phyloP scores from a whole-genome alignment of 2,113 vertebrate species.

The Semnornis frantzii region DNA sequence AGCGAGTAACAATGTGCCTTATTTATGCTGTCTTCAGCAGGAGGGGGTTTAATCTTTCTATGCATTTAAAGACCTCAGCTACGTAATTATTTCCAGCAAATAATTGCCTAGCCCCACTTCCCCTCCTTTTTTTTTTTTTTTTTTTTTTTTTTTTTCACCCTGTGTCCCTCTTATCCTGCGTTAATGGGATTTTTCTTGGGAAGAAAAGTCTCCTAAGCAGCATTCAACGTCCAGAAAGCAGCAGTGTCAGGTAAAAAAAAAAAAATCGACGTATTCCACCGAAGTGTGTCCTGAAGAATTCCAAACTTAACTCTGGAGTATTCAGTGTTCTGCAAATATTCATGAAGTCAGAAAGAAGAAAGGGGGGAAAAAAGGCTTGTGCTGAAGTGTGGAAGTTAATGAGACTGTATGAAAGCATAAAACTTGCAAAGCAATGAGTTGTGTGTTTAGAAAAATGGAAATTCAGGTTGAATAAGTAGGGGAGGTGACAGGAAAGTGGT shows the following conservation, averaged over 20 bases:
- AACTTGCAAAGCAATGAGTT: not conserved
- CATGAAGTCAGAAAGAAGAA: not conserved
- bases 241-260: not conserved
- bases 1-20: not conserved
- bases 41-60: not conserved
- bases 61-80: not conserved
- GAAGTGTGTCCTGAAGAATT: not conserved
- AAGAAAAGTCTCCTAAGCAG: not conserved
- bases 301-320: not conserved
- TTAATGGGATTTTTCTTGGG: not conserved
- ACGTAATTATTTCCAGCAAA: not conserved
- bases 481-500: not conserved
- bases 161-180: not conserved
- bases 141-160: too few relatives aligned
- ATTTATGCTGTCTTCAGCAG: not conserved
- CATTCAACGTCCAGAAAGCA: not conserved
- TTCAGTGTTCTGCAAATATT: not conserved
- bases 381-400: not conserved
- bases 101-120: not conserved
- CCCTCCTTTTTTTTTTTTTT: too few relatives aligned
- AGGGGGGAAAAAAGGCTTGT: too few relatives aligned
- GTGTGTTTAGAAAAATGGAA: not conserved
- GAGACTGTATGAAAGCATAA: not conserved
- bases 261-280: rapidly evolving
- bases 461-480: not conserved